These are phyloP conservation scores for Microtus oregoni DNA, from an alignment of 2,113 vertebrate genomes.

Conservation along the genomic window DNA sequence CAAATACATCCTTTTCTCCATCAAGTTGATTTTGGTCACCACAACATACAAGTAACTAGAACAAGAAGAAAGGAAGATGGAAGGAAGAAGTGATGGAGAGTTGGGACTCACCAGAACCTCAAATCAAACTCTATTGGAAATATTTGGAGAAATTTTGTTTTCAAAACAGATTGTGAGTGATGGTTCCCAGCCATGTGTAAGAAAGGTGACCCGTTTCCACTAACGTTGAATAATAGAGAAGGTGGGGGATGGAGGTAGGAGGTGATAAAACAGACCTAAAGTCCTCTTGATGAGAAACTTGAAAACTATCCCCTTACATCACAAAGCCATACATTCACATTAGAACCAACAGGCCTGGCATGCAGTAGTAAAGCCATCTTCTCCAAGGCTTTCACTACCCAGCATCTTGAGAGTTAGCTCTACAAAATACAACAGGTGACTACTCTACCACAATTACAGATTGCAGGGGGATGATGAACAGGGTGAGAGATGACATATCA, in stretches of 20 bases:
- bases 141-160: neutral
- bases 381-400: neutral
- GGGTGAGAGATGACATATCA: neutral
- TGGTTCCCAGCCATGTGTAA: neutral
- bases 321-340: neutral
- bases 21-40: neutral
- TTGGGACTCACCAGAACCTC: neutral
- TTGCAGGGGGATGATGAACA: too few relatives aligned
- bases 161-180: conserved; percentile 15
- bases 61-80: neutral
- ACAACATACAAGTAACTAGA: neutral
- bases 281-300: conserved; percentile 36
- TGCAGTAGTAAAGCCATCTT: neutral
- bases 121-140: conserved; percentile 39
- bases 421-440: neutral
- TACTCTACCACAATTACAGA: neutral
- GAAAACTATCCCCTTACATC: neutral
- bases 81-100: conserved; percentile 2
- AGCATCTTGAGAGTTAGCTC: neutral
- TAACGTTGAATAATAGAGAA: conserved; percentile 51
- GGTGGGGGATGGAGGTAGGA: neutral
- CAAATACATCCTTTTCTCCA: neutral
- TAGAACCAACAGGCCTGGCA: neutral
- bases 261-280: neutral
- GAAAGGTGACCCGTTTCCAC: neutral